Percentiles rank a stretch among this genome's conserved stretches.
Conservation (phyloP, 23 tunicate genomes). For the Botrylloides violaceus region DNA sequence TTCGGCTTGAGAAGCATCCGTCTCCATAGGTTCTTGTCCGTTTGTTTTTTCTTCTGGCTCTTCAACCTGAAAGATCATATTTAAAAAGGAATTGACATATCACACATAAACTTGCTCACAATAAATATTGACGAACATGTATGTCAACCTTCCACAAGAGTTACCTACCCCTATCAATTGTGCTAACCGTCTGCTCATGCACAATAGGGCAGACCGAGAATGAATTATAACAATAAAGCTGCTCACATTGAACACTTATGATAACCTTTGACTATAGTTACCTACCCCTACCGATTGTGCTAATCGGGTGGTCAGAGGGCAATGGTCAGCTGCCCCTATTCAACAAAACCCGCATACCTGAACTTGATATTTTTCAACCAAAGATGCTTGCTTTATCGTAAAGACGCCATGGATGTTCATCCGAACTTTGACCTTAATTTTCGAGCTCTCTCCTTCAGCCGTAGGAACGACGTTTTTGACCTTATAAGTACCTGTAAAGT, state of each 20-base stretch:
- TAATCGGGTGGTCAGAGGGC: too few relatives aligned
- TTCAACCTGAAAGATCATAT: constrained; percentile 37
- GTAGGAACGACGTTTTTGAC: constrained; percentile 48
- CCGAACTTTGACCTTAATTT: constrained; percentile 84
- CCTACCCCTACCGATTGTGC: too few relatives aligned
- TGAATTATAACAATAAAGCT: too few relatives aligned
- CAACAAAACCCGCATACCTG: too few relatives aligned
- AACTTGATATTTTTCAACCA: constrained; percentile 51
- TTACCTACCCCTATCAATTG: too few relatives aligned
- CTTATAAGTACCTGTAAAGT: constrained; percentile 41
- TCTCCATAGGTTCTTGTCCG: constrained; percentile 65
- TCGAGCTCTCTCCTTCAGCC: constrained; percentile 62
- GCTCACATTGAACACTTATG: too few relatives aligned
- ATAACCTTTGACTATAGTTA: too few relatives aligned
- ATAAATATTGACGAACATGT: background rate
- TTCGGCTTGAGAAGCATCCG: constrained; percentile 13
- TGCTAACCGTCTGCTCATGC: too few relatives aligned
- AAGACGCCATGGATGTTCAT: constrained; percentile 73
- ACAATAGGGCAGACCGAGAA: too few relatives aligned
- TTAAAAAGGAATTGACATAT: too few relatives aligned
- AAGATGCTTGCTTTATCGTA: constrained; percentile 60
- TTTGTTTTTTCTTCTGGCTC: constrained; percentile 21
- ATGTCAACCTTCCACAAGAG: too few relatives aligned
- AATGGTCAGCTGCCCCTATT: too few relatives aligned
- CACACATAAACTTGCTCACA: background rate